These are phyloP conservation scores for Exephanes ischioxanthus DNA, from an alignment of 2,888 invertebrate genomes.

Conservation along the genomic window DNA sequence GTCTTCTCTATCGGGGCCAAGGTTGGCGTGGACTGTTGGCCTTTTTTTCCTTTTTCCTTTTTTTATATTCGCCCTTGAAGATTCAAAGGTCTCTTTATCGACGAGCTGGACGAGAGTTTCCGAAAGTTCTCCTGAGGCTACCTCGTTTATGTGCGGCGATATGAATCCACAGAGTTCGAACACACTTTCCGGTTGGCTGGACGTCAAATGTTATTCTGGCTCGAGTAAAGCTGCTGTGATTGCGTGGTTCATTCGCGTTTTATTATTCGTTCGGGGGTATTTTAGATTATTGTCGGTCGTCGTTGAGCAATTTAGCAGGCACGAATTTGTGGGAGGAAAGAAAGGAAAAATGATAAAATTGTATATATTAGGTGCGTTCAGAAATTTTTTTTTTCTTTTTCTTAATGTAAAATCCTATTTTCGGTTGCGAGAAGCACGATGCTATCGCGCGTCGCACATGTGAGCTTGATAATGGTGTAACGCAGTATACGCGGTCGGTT, in stretches of 20 bases:
- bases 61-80: conserved; percentile 19
- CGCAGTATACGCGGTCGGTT: conserved; percentile 24
- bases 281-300: neutral
- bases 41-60: conserved; percentile 6
- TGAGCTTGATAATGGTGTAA: conserved; percentile 7
- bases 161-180: neutral
- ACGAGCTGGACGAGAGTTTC: conserved; percentile 1
- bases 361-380: neutral
- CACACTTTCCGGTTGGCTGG: neutral
- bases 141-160: conserved; percentile 5
- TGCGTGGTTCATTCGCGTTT: neutral
- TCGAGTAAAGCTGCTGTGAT: neutral
- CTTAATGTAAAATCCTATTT: neutral
- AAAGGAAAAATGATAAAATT: neutral
- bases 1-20: conserved; percentile 63
- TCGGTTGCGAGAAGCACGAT: neutral
- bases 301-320: neutral
- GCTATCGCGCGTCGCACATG: neutral
- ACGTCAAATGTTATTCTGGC: neutral
- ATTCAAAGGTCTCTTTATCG: conserved; percentile 40
- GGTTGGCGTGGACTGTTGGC: conserved; percentile 22
- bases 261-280: neutral
- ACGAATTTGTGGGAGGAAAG: neutral
- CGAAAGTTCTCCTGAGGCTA: conserved; percentile 1
- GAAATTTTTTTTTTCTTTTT: neutral